A percentile compares a stretch with the other conserved stretches of the same genome.
Conservation (phyloP, 2,113 vertebrate genomes). For the Mormyrus lacerda region DNA sequence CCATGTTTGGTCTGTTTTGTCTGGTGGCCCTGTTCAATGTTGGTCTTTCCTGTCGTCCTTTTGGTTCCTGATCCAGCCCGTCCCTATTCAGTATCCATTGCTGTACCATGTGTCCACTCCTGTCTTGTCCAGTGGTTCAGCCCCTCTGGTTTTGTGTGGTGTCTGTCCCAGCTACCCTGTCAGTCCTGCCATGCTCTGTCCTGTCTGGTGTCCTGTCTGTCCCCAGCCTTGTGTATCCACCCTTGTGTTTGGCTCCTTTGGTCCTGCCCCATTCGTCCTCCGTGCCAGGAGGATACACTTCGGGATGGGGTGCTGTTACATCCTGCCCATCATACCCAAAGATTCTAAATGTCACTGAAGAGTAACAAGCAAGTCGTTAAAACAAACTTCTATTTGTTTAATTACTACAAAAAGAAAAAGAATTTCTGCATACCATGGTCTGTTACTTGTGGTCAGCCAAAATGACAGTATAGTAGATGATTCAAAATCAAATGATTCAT, state of each 20-base stretch:
- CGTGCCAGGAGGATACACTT: neutral
- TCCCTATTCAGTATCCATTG: neutral
- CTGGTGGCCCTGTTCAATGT: neutral
- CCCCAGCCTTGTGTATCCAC: no score
- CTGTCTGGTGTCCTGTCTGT: neutral
- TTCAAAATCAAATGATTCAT: neutral
- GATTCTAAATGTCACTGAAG: neutral
- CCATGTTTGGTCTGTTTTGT: neutral
- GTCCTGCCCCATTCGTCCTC: neutral
- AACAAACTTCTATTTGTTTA: neutral
- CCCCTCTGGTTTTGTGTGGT: neutral
- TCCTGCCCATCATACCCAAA: neutral
- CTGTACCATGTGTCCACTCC: neutral
- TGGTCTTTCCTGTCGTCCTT: neutral
- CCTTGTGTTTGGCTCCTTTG: no score
- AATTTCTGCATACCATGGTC: neutral
- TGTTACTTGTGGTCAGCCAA: neutral
- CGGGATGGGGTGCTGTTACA: neutral
- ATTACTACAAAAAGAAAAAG: neutral
- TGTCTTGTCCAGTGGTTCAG: neutral
- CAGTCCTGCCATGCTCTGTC: neutral
- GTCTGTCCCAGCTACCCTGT: neutral
- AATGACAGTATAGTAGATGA: neutral
- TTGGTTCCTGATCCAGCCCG: neutral
- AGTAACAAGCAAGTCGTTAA: neutral